Evolutionary conservation across 2,113 vertebrate species (phyloP).

Genomic region (Odontesthes bonariensis): DNA sequence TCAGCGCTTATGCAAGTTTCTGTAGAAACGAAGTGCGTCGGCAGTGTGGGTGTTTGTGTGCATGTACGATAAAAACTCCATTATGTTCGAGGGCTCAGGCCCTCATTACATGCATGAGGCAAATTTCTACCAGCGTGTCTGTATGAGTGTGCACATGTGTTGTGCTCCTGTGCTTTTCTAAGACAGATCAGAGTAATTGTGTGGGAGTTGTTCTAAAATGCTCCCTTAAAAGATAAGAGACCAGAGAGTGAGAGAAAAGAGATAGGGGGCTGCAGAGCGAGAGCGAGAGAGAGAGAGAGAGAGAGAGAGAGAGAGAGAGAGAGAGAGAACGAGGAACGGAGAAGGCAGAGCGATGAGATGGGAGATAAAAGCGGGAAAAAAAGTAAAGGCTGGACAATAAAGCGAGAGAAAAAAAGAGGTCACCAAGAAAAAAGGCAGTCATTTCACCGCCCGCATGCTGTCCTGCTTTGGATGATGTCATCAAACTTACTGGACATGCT

Average conservation of each 20-base stretch:
- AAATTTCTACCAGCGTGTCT: conserved; percentile 24
- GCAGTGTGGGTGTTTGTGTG: conserved; percentile 7
- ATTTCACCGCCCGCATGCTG: conserved; percentile 11
- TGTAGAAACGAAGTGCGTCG: conserved; percentile 41
- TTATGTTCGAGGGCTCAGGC: conserved; percentile 11
- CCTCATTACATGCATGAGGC: conserved; percentile 48
- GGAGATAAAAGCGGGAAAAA: conserved; percentile 14
- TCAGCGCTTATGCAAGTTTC: conserved; percentile 42
- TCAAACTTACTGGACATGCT: conserved; percentile 31
- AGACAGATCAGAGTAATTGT: conserved; percentile 55
- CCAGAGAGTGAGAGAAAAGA: conserved; percentile 27
- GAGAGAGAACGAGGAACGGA: not conserved
- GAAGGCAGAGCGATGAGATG: conserved; percentile 13
- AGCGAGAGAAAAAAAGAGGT: conserved; percentile 8
- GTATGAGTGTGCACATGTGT: conserved; percentile 8
- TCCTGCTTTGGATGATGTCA: conserved; percentile 49
- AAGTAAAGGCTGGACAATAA: conserved; percentile 2
- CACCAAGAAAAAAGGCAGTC: conserved; percentile 5
- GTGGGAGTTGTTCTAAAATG: conserved; percentile 71
- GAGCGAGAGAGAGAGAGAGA: not conserved
- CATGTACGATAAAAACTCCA: not conserved
- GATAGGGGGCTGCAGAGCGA: not conserved
- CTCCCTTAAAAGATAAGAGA: conserved; percentile 62
- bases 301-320: conserved; percentile 18
- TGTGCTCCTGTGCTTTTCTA: conserved; percentile 40